Evolutionary conservation across 1,140 invertebrate species (phyloP).

Genomic region (Panagrolaimus sp.): DNA sequence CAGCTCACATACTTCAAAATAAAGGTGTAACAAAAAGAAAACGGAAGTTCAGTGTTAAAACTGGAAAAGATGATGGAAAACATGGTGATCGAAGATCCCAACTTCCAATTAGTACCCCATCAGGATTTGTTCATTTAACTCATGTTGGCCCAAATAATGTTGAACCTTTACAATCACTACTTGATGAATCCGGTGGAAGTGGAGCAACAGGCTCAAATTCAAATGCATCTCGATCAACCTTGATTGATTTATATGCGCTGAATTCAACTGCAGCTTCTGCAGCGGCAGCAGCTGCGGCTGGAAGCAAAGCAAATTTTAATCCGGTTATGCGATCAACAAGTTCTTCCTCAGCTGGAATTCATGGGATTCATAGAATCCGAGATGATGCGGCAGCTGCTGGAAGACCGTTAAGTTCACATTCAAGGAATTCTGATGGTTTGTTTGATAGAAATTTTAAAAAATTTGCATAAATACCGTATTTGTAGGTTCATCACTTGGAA

Average conservation of each 20-base stretch:
- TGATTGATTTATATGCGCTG: constrained; percentile 1
- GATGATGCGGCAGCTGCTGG: neutral
- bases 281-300: too few relatives aligned
- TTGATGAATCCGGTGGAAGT: constrained; percentile 39
- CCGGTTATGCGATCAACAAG: constrained; percentile 23
- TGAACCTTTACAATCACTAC: constrained; percentile 76
- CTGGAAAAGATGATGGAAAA: constrained; percentile 63
- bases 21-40: constrained; percentile 57
- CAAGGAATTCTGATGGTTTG: constrained; percentile 24
- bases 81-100: constrained; percentile 51
- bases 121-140: constrained; percentile 95
- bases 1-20: constrained; percentile 46
- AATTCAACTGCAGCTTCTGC: too few relatives aligned
- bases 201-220: neutral
- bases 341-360: constrained; percentile 7
- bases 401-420: constrained; percentile 26
- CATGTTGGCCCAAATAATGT: constrained; percentile 96
- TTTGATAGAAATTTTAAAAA: neutral
- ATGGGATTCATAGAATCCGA: neutral
- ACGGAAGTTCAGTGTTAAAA: constrained; percentile 79
- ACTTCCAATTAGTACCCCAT: constrained; percentile 85
- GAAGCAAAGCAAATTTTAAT: constrained; percentile 6
- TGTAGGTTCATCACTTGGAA: constrained; percentile 15
- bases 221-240: neutral
- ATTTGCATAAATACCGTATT: neutral